phyloP scores from a whole-genome alignment of 2,888 invertebrate species.

The Eupithecia inturbata region DNA sequence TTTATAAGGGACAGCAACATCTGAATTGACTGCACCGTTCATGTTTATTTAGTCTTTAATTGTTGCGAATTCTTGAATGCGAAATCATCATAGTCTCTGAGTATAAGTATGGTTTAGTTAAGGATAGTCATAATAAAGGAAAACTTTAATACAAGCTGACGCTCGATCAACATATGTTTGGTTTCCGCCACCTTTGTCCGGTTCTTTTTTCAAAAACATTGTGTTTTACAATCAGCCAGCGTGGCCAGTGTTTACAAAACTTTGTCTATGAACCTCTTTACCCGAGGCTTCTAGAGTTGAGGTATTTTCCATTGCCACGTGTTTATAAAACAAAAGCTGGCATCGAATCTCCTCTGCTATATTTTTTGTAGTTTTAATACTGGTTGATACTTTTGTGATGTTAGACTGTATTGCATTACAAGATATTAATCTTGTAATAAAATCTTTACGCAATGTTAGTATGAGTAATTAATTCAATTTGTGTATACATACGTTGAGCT shows the following conservation, averaged over 20 bases:
- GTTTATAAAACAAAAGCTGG: constrained; percentile 53
- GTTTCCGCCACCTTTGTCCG: constrained; percentile 42
- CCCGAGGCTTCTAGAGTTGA: constrained; percentile 41
- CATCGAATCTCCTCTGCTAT: background rate
- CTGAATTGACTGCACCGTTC: too few relatives aligned
- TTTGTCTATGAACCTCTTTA: constrained; percentile 51
- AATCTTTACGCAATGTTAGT: background rate
- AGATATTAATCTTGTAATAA: too few relatives aligned
- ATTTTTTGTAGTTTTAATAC: background rate
- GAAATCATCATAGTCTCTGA: background rate
- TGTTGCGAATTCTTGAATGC: background rate
- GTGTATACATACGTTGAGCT: background rate
- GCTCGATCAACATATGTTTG: constrained; percentile 4
- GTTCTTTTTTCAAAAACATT: constrained; percentile 47
- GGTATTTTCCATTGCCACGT: constrained; percentile 47
- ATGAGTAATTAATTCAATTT: background rate
- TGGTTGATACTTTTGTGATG: background rate
- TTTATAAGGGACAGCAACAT: too few relatives aligned
- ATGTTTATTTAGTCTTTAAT: background rate
- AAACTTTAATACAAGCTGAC: background rate
- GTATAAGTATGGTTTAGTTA: background rate
- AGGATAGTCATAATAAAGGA: background rate
- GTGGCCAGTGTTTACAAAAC: constrained; percentile 50
- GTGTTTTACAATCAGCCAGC: constrained; percentile 15
- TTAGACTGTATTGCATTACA: background rate